phyloP scores from a whole-genome alignment of 2,888 invertebrate genomes.

The Busseola fusca region DNA sequence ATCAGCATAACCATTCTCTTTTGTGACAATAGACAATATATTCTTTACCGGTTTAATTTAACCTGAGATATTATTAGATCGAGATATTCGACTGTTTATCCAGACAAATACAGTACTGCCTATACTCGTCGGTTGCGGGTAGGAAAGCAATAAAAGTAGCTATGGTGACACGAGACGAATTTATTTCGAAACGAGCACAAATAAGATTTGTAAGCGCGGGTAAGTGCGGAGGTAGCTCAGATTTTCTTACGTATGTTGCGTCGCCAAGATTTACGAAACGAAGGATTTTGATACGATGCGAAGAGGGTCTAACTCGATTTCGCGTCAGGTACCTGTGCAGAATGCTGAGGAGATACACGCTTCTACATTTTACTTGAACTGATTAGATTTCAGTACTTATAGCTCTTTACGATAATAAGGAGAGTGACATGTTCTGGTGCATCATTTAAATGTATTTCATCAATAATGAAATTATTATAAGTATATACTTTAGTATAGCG shows the following conservation, averaged over 20 bases:
- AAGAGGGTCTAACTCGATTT: constrained; percentile 62
- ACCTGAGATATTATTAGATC: constrained; percentile 10
- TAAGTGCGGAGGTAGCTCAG: constrained; percentile 62
- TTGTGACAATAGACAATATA: constrained; percentile 8
- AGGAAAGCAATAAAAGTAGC: constrained; percentile 77
- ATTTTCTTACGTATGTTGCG: constrained; percentile 61
- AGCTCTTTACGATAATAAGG: constrained; percentile 11
- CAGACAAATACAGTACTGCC: constrained; percentile 19
- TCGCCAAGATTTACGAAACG: constrained; percentile 67
- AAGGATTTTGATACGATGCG: constrained; percentile 60
- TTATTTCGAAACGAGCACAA: constrained; percentile 75
- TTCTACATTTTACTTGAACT: constrained; percentile 43
- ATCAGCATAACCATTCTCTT: constrained; percentile 13
- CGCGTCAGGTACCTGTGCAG: constrained; percentile 42
- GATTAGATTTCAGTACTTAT: constrained; percentile 28
- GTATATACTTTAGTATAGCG: too few relatives aligned
- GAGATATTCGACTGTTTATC: background rate
- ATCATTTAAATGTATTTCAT: background rate
- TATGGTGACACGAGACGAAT: constrained; percentile 75
- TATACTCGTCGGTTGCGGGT: constrained; percentile 48
- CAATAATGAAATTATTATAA: background rate
- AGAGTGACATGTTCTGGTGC: background rate
- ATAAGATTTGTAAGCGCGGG: constrained; percentile 80
- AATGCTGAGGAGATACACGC: constrained; percentile 49
- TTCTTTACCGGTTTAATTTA: constrained; percentile 18